Conservation (phyloP, 2,797 vertebrate genomes). For the Chanos chanos region DNA sequence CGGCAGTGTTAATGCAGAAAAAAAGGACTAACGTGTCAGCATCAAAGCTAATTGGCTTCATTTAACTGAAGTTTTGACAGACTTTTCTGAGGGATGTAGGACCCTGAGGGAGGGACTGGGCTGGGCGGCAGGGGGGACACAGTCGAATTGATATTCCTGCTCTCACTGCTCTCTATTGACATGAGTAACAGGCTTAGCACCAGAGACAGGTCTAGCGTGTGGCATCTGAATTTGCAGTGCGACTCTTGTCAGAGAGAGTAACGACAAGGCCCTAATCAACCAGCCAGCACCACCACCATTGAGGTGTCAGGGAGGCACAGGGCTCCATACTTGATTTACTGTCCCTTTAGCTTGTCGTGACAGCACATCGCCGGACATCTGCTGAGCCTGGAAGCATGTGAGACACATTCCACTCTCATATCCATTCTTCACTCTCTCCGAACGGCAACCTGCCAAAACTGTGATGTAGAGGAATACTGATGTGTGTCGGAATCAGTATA, state of each 20-base stretch:
- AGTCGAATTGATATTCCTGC: too few species aligned
- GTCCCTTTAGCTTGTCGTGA: neutral
- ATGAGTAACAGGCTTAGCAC: neutral
- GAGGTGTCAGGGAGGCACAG: neutral
- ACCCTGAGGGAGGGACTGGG: too few species aligned
- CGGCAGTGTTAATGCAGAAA: too few species aligned
- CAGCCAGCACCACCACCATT: constrained; percentile 1
- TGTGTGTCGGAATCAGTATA: too few species aligned
- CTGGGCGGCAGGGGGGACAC: too few species aligned
- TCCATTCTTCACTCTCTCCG: too few species aligned
- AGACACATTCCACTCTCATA: neutral
- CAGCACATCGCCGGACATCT: constrained; percentile 6
- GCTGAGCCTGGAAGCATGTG: constrained; percentile 4
- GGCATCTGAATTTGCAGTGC: neutral
- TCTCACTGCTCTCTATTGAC: too few species aligned
- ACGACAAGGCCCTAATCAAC: constrained; percentile 5
- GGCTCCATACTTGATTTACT: constrained; percentile 7
- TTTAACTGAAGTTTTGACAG: constrained; percentile 22
- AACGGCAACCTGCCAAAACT: too few species aligned
- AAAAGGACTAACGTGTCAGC: constrained; percentile 11
- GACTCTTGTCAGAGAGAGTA: neutral
- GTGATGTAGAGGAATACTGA: too few species aligned
- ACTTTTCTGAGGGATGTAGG: too few species aligned
- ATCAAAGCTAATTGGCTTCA: constrained; percentile 26
- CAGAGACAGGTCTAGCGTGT: neutral